phyloP scores from a whole-genome alignment of 1,140 invertebrate species.

The Heliconius melpomene region DNA sequence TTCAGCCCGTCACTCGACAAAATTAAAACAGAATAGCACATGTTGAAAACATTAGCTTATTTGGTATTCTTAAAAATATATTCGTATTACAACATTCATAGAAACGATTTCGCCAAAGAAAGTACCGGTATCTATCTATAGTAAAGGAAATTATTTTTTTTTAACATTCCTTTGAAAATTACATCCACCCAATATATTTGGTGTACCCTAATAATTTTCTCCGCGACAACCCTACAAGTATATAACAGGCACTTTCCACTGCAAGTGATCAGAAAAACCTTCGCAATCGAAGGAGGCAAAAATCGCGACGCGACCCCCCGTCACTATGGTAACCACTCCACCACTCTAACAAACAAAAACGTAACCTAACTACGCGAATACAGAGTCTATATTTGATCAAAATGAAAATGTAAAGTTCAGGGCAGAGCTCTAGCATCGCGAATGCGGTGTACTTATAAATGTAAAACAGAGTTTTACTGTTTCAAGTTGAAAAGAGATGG shows the following conservation, averaged over 20 bases:
- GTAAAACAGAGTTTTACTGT: slow-evolving; percentile 74
- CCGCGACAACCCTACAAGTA: slow-evolving; percentile 41
- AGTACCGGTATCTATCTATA: not conserved
- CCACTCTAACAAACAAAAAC: slow-evolving; percentile 39
- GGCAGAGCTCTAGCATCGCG: slow-evolving; percentile 36
- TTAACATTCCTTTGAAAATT: slow-evolving; percentile 1
- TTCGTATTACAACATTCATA: too few relatives aligned
- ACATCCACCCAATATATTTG: not conserved
- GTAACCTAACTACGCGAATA: slow-evolving; percentile 39
- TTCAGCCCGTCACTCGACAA: too few relatives aligned
- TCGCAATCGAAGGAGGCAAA: slow-evolving; percentile 72
- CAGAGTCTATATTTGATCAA: slow-evolving; percentile 45
- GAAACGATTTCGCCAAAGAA: not conserved
- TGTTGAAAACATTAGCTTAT: too few relatives aligned
- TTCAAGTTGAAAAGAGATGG: slow-evolving; percentile 51
- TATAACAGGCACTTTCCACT: slow-evolving; percentile 55
- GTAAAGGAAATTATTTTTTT: not conserved
- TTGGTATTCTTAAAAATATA: too few relatives aligned
- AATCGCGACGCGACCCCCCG: slow-evolving; percentile 68
- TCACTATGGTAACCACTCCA: slow-evolving; percentile 57
- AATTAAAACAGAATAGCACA: too few relatives aligned
- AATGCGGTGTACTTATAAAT: slow-evolving; percentile 75
- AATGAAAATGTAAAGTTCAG: not conserved
- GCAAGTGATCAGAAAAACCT: slow-evolving; percentile 69
- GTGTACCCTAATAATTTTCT: slow-evolving; percentile 14